A percentile compares a stretch with the other conserved stretches of the same genome.
Conservation (phyloP, 2,113 vertebrate genomes). For the Anseranas semipalmata region DNA sequence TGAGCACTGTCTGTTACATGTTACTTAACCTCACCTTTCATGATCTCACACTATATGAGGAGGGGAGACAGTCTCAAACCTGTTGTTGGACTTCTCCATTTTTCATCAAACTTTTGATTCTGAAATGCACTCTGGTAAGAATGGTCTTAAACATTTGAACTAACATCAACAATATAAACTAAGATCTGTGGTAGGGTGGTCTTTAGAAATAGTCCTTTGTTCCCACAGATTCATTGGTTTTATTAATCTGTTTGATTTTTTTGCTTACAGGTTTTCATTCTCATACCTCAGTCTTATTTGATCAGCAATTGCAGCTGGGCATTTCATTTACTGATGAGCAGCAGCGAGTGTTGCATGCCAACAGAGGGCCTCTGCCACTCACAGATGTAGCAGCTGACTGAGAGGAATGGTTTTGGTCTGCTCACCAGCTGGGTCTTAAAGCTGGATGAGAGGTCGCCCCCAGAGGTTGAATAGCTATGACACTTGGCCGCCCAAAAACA, state of each 20-base stretch:
- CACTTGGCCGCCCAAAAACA: not conserved
- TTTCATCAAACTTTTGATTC: not conserved
- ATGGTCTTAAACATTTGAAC: not conserved
- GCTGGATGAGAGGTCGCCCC: not conserved
- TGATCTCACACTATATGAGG: not conserved
- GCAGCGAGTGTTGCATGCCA: not conserved
- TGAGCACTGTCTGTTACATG: not conserved
- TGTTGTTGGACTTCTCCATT: not conserved
- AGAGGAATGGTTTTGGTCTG: not conserved
- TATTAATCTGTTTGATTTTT: not conserved
- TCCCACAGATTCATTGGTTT: not conserved
- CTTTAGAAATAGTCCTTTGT: not conserved
- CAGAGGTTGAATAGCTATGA: not conserved
- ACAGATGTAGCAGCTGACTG: rapidly evolving
- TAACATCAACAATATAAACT: not conserved
- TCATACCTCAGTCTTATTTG: not conserved
- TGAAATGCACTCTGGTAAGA: not conserved
- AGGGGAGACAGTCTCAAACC: not conserved
- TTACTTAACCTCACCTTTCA: not conserved
- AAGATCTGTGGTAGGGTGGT: not conserved
- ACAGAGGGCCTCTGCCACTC: constrained; percentile 16
- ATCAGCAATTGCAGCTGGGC: not conserved
- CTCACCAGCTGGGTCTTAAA: not conserved
- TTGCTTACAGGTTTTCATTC: not conserved
- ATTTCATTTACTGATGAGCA: not conserved